Evolutionary conservation across 2,113 vertebrate species (phyloP).

Genomic region (Bubo blakistoni): DNA sequence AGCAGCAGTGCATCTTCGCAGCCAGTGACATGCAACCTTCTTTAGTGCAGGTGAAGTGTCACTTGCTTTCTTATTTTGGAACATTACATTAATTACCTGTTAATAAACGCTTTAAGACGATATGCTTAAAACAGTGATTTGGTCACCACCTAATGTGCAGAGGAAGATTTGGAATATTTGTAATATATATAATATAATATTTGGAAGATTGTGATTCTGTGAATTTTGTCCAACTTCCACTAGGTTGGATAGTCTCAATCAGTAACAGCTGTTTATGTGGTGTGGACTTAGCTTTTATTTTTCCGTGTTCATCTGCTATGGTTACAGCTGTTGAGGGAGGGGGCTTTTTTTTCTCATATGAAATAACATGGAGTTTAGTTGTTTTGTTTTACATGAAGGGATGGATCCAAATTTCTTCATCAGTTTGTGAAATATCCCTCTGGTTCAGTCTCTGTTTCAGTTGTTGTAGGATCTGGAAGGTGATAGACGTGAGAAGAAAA

Average conservation of each 20-base stretch:
- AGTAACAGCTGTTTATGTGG: background rate
- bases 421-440: background rate
- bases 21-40: background rate
- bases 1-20: background rate
- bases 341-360: background rate
- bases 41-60: rapidly evolving
- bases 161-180: no score
- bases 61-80: background rate
- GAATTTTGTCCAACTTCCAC: background rate
- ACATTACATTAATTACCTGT: background rate
- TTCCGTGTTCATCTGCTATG: background rate
- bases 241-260: background rate
- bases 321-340: background rate
- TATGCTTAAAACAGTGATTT: background rate
- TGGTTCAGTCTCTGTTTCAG: background rate
- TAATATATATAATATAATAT: no score
- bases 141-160: no score
- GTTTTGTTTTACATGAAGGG: background rate
- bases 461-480: background rate
- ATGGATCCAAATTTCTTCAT: background rate
- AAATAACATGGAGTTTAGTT: background rate
- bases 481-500: background rate
- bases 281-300: background rate
- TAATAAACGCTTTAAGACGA: background rate
- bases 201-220: background rate